These are phyloP conservation scores for Dendrolimus houi DNA, from an alignment of 2,888 invertebrate genomes.

Conservation along the genomic window DNA sequence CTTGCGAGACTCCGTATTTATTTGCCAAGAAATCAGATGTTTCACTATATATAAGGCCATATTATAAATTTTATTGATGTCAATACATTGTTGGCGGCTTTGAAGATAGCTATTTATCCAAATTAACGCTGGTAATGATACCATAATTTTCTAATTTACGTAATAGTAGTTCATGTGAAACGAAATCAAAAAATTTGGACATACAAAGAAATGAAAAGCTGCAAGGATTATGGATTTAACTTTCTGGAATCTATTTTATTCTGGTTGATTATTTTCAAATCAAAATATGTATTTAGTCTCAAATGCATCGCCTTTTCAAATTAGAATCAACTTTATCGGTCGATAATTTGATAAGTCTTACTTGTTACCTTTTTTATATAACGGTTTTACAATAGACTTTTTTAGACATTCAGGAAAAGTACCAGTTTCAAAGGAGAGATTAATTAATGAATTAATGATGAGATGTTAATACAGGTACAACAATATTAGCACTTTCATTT, in stretches of 20 bases:
- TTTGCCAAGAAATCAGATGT: neutral
- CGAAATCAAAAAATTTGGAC: neutral
- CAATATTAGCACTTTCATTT: no score
- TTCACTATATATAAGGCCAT: neutral
- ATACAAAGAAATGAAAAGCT: slow-evolving; percentile 1
- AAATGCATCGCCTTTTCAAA: neutral
- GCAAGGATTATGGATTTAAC: slow-evolving; percentile 1
- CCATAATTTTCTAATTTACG: neutral
- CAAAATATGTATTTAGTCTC: neutral
- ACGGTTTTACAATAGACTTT: neutral
- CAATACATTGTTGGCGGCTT: neutral
- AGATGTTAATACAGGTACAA: no score
- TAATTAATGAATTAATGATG: no score
- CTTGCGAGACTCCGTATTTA: neutral
- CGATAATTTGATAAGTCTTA: neutral
- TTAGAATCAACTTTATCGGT: neutral
- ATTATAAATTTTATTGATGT: neutral
- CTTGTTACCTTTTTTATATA: neutral
- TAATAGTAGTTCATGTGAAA: neutral
- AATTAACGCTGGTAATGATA: neutral
- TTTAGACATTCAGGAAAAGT: neutral
- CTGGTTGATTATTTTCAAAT: neutral
- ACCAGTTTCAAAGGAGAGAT: neutral
- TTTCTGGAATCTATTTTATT: neutral
- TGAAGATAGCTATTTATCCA: neutral